These are phyloP conservation scores for Xiphydria camelus DNA, from an alignment of 2,888 invertebrate species.

Conservation along the genomic window DNA sequence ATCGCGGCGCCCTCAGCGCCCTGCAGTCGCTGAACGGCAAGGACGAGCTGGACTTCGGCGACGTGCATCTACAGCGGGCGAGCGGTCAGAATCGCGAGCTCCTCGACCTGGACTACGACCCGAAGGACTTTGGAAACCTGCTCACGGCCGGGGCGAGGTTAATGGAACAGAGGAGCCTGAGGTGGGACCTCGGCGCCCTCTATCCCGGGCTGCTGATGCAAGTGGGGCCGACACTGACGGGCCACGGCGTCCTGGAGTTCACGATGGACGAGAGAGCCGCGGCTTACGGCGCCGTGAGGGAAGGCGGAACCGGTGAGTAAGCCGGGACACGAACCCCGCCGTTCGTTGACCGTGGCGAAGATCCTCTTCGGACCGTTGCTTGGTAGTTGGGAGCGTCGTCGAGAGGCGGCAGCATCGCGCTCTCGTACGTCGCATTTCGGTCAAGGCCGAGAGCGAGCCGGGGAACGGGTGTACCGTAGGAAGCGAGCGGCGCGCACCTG, in stretches of 20 bases:
- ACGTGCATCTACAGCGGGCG: slow-evolving; percentile 67
- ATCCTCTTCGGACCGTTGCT: too few species aligned
- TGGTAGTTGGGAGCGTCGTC: too few species aligned
- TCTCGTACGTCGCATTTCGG: slow-evolving; percentile 12
- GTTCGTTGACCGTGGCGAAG: too few species aligned
- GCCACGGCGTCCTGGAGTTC: slow-evolving; percentile 76
- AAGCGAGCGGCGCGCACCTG: too few species aligned
- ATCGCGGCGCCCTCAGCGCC: slow-evolving; percentile 69
- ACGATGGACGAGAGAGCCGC: slow-evolving; percentile 66
- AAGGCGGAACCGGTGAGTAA: slow-evolving; percentile 66
- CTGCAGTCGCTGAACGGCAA: slow-evolving; percentile 69
- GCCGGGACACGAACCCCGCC: slow-evolving; percentile 30
- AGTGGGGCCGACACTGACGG: slow-evolving; percentile 71
- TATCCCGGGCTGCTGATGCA: slow-evolving; percentile 78
- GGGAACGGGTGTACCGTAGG: too few species aligned
- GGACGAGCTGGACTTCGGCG: slow-evolving; percentile 69
- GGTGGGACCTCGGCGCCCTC: slow-evolving; percentile 73
- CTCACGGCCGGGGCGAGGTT: slow-evolving; percentile 48
- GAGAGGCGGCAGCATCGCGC: slow-evolving; percentile 40
- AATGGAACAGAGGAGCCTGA: slow-evolving; percentile 72
- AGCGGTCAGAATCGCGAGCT: slow-evolving; percentile 67
- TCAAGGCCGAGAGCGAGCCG: slow-evolving; percentile 43
- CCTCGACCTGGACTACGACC: slow-evolving; percentile 72
- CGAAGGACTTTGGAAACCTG: slow-evolving; percentile 71
- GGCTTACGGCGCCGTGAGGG: slow-evolving; percentile 62